Evolutionary conservation across 53 echinoderm and acorn worm genomes (phyloP).

Genomic region (Stichopus horrens): DNA sequence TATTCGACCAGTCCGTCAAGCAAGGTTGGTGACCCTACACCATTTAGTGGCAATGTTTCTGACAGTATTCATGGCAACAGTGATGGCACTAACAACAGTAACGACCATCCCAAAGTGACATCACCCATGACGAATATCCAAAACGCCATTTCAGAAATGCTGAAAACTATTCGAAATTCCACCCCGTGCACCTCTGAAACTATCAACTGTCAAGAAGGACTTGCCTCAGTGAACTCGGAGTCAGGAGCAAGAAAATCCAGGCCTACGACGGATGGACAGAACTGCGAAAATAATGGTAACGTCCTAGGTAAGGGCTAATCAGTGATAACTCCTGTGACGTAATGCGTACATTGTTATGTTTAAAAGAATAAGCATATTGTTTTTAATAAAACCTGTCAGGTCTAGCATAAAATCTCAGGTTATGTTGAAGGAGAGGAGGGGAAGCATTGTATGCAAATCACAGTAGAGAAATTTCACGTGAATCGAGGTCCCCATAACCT

Average conservation of each 20-base stretch:
- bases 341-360: too few species aligned
- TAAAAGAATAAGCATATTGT: too few species aligned
- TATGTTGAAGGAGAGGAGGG: too few species aligned
- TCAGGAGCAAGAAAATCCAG: background rate
- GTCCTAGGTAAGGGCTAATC: background rate
- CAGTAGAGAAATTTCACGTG: too few species aligned
- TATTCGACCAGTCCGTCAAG: too few species aligned
- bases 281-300: background rate
- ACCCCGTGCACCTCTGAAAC: background rate
- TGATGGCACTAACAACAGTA: background rate
- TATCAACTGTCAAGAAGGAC: background rate
- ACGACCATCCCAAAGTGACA: background rate
- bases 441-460: too few species aligned
- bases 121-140: slow-evolving; percentile 1
- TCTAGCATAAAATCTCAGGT: too few species aligned
- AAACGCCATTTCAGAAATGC: slow-evolving; percentile 28
- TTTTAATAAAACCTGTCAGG: too few species aligned
- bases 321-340: too few species aligned
- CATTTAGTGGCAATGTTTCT: background rate
- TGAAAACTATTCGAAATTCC: slow-evolving; percentile 25
- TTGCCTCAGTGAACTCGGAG: background rate
- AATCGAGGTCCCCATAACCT: too few species aligned
- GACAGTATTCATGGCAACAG: background rate
- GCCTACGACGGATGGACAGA: background rate
- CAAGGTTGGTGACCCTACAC: too few species aligned